Conservation (phyloP, 37 sponge, comb jelly and placozoan genomes). For the Halisarca cf. caerulea region DNA sequence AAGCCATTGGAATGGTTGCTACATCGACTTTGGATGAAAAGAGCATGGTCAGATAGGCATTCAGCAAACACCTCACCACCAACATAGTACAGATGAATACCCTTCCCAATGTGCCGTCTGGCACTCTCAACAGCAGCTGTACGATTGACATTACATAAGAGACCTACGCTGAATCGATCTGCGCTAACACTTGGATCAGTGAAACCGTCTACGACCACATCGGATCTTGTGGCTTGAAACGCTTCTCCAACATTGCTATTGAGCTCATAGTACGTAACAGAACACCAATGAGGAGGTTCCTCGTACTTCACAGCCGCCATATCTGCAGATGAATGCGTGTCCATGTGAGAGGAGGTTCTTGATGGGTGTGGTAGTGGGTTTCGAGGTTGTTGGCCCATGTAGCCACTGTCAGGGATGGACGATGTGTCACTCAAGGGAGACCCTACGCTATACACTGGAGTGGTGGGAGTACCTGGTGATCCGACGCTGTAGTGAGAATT, state of each 20-base stretch:
- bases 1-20: slow-evolving; percentile 46
- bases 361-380: too few species aligned
- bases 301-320: slow-evolving; percentile 11
- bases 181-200: slow-evolving; percentile 49
- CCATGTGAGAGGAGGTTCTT: neutral
- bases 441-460: slow-evolving; percentile 15
- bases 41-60: slow-evolving; percentile 34
- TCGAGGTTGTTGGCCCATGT: neutral
- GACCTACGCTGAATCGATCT: slow-evolving; percentile 54
- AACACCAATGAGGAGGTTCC: slow-evolving; percentile 55
- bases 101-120: slow-evolving; percentile 49
- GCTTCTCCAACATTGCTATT: slow-evolving; percentile 33
- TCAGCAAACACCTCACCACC: slow-evolving; percentile 34
- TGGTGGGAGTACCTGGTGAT: neutral
- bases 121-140: slow-evolving; percentile 41
- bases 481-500: slow-evolving; percentile 2
- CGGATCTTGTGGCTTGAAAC: slow-evolving; percentile 19
- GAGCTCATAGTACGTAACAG: slow-evolving; percentile 53
- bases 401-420: neutral
- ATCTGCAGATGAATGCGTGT: neutral
- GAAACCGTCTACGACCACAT: slow-evolving; percentile 46
- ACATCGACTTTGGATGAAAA: slow-evolving; percentile 47
- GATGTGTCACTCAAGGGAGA: slow-evolving; percentile 19
- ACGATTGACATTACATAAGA: slow-evolving; percentile 44
- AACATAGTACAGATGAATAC: slow-evolving; percentile 46